Conservation (phyloP, 1,140 invertebrate genomes). For the Adelges cooleyi region DNA sequence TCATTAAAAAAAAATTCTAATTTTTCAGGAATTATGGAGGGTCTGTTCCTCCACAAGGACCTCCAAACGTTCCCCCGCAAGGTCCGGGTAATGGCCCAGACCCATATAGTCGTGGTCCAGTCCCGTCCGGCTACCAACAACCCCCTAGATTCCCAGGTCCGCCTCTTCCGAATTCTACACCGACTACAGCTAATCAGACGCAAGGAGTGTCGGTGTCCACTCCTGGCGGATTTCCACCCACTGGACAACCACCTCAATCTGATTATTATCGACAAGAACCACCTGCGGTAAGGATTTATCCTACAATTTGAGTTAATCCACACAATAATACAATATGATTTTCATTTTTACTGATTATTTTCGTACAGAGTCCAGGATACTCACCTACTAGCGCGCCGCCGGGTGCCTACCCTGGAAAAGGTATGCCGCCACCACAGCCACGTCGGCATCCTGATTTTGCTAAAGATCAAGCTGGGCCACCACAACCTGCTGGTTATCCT, state of each 20-base stretch:
- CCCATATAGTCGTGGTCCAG: conserved; percentile 17
- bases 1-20: not conserved
- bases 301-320: too few relatives aligned
- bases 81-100: conserved; percentile 22
- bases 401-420: conserved; percentile 41
- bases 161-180: conserved; percentile 26
- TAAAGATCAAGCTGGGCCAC: conserved; percentile 56
- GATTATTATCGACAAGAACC: conserved; percentile 52
- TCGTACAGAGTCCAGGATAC: conserved; percentile 17
- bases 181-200: conserved; percentile 35
- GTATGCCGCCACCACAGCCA: conserved; percentile 58
- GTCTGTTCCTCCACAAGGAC: conserved; percentile 17
- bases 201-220: conserved; percentile 41
- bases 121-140: conserved; percentile 10
- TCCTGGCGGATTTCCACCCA: conserved; percentile 43
- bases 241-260: conserved; percentile 48
- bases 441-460: conserved; percentile 74
- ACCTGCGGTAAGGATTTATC: not conserved
- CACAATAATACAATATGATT: too few relatives aligned
- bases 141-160: conserved; percentile 27
- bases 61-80: conserved; percentile 32
- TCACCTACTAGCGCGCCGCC: not conserved
- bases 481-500: conserved; percentile 31
- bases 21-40: conserved; percentile 9
- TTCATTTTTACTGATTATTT: too few relatives aligned